A percentile compares a stretch with the other conserved stretches of the same genome.
These are phyloP conservation scores for Oxyura jamaicensis DNA, from an alignment of 2,113 vertebrate genomes.

Conservation along the genomic window DNA sequence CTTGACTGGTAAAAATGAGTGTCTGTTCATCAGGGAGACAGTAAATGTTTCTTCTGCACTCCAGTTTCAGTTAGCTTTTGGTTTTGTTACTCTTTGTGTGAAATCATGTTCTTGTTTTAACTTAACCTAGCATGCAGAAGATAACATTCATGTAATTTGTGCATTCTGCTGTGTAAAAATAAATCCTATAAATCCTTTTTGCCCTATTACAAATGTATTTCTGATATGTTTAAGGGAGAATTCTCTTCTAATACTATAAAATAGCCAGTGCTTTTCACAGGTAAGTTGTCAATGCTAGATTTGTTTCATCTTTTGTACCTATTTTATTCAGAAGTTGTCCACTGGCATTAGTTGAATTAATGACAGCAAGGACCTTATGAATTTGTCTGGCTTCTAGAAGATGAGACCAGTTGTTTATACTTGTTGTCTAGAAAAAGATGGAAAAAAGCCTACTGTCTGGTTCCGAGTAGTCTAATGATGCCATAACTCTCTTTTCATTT, in stretches of 20 bases:
- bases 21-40: neutral
- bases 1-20: neutral
- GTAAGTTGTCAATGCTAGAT: neutral
- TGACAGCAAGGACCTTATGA: neutral
- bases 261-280: neutral
- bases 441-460: neutral
- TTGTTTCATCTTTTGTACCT: neutral
- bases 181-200: neutral
- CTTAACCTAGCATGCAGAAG: neutral
- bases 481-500: neutral
- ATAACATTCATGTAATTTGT: neutral
- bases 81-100: neutral
- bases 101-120: neutral
- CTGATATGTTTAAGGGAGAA: neutral
- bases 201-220: neutral
- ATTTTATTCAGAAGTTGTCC: neutral
- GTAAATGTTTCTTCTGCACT: neutral
- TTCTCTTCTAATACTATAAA: neutral
- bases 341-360: neutral
- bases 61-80: neutral
- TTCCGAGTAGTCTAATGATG: neutral
- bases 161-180: neutral
- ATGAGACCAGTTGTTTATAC: neutral
- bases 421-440: neutral
- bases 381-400: neutral